Evolutionary conservation across 2,888 invertebrate genomes (phyloP), one percentile per base, ranked within the genome.

Genomic region (Tetragnatha montana): DNA sequence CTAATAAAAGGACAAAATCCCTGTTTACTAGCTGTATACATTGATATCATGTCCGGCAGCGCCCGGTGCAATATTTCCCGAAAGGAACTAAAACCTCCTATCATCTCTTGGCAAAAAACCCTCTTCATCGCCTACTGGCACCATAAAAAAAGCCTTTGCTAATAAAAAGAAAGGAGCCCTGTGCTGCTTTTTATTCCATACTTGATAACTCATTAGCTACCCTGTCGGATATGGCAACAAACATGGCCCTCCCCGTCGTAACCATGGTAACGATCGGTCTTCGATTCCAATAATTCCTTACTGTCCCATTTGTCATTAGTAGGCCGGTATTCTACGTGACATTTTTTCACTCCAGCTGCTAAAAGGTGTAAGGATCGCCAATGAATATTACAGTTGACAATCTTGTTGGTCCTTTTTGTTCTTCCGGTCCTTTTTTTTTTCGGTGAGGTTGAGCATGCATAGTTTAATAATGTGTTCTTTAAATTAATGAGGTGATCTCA

Each of bases 171-270:
- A 60, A 60, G 60, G 60, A 10, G 17, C 35, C 35, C 35, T 35
- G 35, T 35, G 35, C 60, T 60, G 60, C 60, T 60, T 60, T 50
- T 51, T 82, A n/a, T 82, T 14, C 51, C 73, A 21, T 74, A 50
- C 74, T 73, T 74, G 19, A 74, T 51, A 82, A 73, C 50, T 82
- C 82, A 73, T 74, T 74, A 82, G 74, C 73, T 82, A 6, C 60
- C 21, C 82, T 35, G 60, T 60, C 74, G n/a, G 22, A 14, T 74
- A 71, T 49, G 49, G 73, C 74, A 74, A 74, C 71, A 82, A 82
- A 78, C 60, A 60, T 17, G 0, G 0, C 12, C 60, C 60, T 10
- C 60, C 60, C 14, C 6, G 60, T 60, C 12, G 60, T 35, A 35
- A 35, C 60, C 60, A 60, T 60, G 17, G 60, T 17, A 60, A 60